Percentiles rank a stretch among this genome's conserved stretches.
Conservation (phyloP, 2,113 vertebrate species). For the Hoplias malabaricus region DNA sequence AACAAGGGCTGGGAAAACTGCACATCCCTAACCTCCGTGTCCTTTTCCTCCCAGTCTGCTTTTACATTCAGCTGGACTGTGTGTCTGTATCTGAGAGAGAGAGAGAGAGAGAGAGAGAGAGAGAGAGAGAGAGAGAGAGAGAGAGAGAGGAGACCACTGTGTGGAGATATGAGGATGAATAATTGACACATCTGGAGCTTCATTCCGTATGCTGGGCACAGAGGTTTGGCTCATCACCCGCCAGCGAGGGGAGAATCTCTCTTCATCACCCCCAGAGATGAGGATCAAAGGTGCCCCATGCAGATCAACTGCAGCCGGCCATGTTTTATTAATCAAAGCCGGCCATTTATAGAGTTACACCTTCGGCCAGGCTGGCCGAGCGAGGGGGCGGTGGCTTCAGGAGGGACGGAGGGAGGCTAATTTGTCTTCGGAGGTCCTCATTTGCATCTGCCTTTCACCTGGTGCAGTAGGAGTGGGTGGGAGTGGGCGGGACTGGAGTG, state of each 20-base stretch:
- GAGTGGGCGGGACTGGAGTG: conserved; percentile 60
- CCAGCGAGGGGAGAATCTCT: conserved; percentile 24
- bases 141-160: conserved; percentile 13
- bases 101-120: no score
- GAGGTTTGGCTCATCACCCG: conserved; percentile 32
- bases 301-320: conserved; percentile 54
- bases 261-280: conserved; percentile 46
- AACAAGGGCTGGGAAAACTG: background rate
- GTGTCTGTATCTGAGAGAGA: no score
- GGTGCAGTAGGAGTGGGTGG: conserved; percentile 54
- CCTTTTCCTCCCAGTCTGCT: background rate
- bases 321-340: conserved; percentile 65
- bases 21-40: background rate
- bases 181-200: conserved; percentile 53
- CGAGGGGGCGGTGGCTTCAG: conserved; percentile 32
- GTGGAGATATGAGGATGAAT: conserved; percentile 48
- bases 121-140: no score
- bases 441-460: conserved; percentile 69
- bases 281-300: conserved; percentile 57
- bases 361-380: conserved; percentile 30
- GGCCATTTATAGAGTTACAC: conserved; percentile 39
- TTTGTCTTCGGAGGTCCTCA: conserved; percentile 59
- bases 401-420: conserved; percentile 50
- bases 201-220: conserved; percentile 26
- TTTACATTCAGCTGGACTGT: conserved; percentile 20